Percentiles rank a stretch among this genome's conserved stretches.
Conservation (phyloP, 2,797 vertebrate species). For the Lacerta agilis region DNA sequence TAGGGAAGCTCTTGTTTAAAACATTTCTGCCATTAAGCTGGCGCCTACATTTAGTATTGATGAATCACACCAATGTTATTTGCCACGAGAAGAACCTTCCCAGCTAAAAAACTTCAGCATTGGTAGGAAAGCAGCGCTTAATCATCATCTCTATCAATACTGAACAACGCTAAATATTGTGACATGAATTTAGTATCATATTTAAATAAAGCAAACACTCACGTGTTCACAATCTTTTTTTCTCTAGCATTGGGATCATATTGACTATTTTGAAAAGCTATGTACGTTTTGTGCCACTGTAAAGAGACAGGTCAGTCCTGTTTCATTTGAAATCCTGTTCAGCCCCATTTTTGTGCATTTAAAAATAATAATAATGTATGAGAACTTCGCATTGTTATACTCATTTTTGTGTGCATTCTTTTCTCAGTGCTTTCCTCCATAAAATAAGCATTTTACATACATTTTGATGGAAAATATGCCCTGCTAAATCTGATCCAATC, state of each 20-base stretch:
- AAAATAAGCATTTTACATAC: no score
- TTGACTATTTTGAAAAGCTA: neutral
- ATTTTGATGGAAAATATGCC: no score
- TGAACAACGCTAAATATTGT: conserved; percentile 40
- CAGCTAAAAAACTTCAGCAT: conserved; percentile 39
- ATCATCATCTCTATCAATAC: conserved; percentile 59
- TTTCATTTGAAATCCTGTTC: no score
- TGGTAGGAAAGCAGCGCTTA: conserved; percentile 54
- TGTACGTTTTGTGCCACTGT: neutral
- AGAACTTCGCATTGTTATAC: no score
- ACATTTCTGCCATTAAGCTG: conserved; percentile 59
- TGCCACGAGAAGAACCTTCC: conserved; percentile 35
- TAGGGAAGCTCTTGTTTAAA: conserved; percentile 60
- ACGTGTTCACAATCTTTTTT: conserved; percentile 42
- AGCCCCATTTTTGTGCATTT: no score
- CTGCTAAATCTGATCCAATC: no score
- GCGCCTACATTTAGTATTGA: conserved; percentile 42
- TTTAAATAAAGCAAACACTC: conserved; percentile 5
- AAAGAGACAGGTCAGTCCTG: no score
- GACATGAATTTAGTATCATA: conserved; percentile 36
- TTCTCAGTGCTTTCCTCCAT: no score
- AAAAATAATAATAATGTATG: no score
- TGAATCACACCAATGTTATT: conserved; percentile 59
- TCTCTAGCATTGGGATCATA: conserved; percentile 23
- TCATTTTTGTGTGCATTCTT: no score